phyloP scores from a whole-genome alignment of 2,797 vertebrate species.

The Danio aesculapii region DNA sequence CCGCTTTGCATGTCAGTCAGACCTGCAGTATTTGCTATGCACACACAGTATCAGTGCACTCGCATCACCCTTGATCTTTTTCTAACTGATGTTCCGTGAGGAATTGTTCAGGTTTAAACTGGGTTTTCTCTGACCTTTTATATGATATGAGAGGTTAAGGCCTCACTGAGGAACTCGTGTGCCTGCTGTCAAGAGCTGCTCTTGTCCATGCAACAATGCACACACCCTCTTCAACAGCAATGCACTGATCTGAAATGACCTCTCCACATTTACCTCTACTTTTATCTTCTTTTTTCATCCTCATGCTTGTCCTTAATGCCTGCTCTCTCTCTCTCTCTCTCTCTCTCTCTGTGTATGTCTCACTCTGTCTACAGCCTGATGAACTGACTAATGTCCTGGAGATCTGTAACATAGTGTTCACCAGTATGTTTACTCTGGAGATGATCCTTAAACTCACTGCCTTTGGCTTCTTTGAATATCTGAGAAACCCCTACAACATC shows the following conservation, averaged over 20 bases:
- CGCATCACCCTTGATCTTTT: not conserved
- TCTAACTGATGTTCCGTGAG: conserved; percentile 4
- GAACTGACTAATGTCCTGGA: conserved; percentile 88
- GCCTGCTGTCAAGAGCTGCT: conserved; percentile 31
- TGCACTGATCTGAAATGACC: conserved; percentile 34
- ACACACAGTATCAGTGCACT: conserved; percentile 2
- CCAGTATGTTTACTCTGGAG: conserved; percentile 90
- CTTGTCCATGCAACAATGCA: conserved; percentile 34
- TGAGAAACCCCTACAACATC: conserved; percentile 89
- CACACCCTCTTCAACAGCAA: conserved; percentile 2
- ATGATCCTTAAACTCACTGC: conserved; percentile 90
- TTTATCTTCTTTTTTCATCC: not conserved
- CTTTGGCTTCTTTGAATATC: conserved; percentile 88
- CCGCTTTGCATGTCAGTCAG: not conserved
- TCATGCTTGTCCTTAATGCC: not conserved
- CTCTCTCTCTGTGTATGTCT: conserved; percentile 1
- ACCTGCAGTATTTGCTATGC: not conserved
- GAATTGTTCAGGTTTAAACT: conserved; percentile 25
- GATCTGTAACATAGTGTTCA: conserved; percentile 90
- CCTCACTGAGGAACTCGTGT: conserved; percentile 7
- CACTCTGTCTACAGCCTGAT: conserved; percentile 77
- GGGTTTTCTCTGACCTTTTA: conserved; percentile 20
- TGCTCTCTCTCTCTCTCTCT: not conserved
- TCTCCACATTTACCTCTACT: conserved; percentile 29
- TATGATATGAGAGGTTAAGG: conserved; percentile 14